These are phyloP conservation scores for Miichthys miiuy DNA, from an alignment of 2,797 vertebrate genomes.

Conservation along the genomic window DNA sequence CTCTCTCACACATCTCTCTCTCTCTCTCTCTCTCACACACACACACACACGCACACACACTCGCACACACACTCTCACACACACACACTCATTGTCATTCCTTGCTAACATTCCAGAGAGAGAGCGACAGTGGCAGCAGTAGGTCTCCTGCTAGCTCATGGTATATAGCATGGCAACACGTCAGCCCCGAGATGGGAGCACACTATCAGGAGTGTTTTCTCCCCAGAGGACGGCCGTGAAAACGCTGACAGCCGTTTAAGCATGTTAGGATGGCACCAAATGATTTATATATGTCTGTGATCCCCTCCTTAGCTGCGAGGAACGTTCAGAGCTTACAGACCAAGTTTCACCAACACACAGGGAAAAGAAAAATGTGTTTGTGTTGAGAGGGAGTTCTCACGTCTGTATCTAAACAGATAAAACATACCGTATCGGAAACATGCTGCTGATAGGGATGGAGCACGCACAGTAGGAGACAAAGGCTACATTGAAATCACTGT, in stretches of 20 bases:
- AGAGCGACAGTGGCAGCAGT: conserved; percentile 69
- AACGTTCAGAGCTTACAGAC: conserved; percentile 17
- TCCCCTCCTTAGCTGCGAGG: conserved; percentile 31
- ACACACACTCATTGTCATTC: conserved; percentile 79
- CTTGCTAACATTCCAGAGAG: conserved; percentile 78
- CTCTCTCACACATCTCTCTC: conserved; percentile 1
- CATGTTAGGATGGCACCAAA: conserved; percentile 56
- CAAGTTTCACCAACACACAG: conserved; percentile 40
- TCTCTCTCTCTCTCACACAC: neutral
- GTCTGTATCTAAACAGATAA: conserved; percentile 50
- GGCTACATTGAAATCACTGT: conserved; percentile 57
- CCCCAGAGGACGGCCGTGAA: conserved; percentile 50
- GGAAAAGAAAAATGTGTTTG: neutral
- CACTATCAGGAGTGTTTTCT: conserved; percentile 58
- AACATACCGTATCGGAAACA: conserved; percentile 33
- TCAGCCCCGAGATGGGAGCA: conserved; percentile 68
- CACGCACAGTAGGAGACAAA: conserved; percentile 58
- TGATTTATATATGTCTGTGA: conserved; percentile 62
- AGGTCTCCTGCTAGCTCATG: conserved; percentile 76
- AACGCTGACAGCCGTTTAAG: conserved; percentile 72
- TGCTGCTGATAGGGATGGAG: conserved; percentile 41
- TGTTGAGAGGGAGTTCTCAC: conserved; percentile 27
- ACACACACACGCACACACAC: conserved; percentile 40
- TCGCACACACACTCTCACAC: conserved; percentile 37
- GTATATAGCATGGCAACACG: conserved; percentile 70